Evolutionary conservation across 2,797 vertebrate genomes (phyloP), one percentile per base, ranked within the genome.

Genomic region (Molossus molossus): DNA sequence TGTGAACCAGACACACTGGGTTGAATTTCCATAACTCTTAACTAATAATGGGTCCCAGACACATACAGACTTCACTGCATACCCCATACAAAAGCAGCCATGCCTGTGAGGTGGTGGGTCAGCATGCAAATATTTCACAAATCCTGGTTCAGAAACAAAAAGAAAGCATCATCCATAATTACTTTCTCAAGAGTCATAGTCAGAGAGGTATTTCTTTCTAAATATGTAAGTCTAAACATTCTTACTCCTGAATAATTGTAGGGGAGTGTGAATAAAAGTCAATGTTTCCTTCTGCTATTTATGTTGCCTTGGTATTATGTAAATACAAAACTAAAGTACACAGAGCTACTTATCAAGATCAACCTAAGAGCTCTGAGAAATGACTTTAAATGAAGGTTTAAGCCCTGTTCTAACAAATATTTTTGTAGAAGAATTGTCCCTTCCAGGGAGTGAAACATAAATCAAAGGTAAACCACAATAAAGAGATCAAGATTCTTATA

Each of bases 21-120:
- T 25, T 84, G 82, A 95, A 96, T 92, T 92, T 96, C 93, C 91
- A 6, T 83, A 96, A 97, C 83, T 97, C 96, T 91, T 94, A 91
- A 96, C 93, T 95, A 96, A 81, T 96, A 95, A 96, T 89, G 77
- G 60, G 93, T 89, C 87, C 91, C 97, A 94, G 96, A 40, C 9
- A 9, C 72, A 27, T 25, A 37, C 87, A 82, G 87, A 89, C 53
- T 83, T 95, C 70, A 45, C 75, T 82, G 57, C 80, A 80, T 50
- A 87, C 29, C 53, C 90, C n/a, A 15, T 90, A 50, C 40, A 58
- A 89, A 85, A 93, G 77, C 27, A 0, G 73, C 84, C 89, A 73
- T 50, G 92, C 82, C 89, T 84, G 20, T 33, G 88, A 94, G 94
- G 95, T 94, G 84, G 53, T 96, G 33, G 85, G 76, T 84, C 29